These are phyloP conservation scores for Syrrhaptes paradoxus DNA, from an alignment of 2,113 vertebrate genomes.

Conservation along the genomic window DNA sequence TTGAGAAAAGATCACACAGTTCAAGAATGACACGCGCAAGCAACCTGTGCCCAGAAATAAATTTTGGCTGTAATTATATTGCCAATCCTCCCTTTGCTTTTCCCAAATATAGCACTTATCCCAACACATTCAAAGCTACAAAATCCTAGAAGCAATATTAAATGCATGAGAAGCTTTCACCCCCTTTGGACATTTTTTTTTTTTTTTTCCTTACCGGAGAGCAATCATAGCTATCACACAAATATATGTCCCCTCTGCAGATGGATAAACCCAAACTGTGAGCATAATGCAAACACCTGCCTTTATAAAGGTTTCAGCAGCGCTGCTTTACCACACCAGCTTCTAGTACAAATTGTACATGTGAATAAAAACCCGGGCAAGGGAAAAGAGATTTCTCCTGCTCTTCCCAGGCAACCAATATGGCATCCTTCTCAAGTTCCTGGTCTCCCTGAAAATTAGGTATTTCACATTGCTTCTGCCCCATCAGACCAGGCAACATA, in stretches of 20 bases:
- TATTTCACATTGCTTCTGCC: not conserved
- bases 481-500: not conserved
- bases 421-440: not conserved
- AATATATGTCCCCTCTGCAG: not conserved
- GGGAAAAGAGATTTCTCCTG: not conserved
- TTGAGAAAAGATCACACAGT: slow-evolving; percentile 32
- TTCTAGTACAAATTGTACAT: not conserved
- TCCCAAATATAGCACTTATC: not conserved
- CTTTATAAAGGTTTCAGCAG: not conserved
- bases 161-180: not conserved
- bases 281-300: not conserved
- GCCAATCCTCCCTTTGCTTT: not conserved
- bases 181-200: not conserved
- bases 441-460: not conserved
- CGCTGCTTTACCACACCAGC: not conserved
- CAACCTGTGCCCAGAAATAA: slow-evolving; percentile 35
- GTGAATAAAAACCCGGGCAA: not conserved
- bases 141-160: not conserved
- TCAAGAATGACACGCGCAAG: not conserved
- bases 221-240: not conserved
- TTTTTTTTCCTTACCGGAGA: not conserved
- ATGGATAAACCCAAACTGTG: not conserved
- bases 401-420: not conserved
- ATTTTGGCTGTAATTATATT: not conserved
- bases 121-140: not conserved